Base-by-base conservation (phyloP, 2,888 invertebrate species). In the Adela reaumurella region DNA sequence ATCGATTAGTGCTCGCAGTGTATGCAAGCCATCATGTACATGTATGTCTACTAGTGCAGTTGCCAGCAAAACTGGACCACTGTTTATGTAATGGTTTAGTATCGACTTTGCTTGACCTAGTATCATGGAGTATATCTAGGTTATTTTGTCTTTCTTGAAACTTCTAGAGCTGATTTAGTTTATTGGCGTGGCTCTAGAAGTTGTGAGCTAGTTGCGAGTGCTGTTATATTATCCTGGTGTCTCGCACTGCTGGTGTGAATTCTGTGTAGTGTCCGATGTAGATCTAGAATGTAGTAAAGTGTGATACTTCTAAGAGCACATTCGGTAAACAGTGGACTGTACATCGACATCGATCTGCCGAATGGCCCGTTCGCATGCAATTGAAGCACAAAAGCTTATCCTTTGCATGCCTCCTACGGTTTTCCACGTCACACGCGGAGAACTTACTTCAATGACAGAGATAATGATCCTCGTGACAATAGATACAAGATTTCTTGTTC, bases 1-100 rank as follows among this genome's bases (percentile, higher is more conserved):
- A 49, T 58, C 55, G 50, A 58, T 53, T 28, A 57, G 51, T 28
- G 53, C 54, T 48, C 57, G 52, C 48, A 55, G 51, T 43, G 52
- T 45, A 44, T 54, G 53, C 52, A 49, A 50, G 8, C 48, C 18
- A 16, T 52, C 56, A 44, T 52, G 24, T 1, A 46, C 48, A 29
- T 53, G 29, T 20, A 53, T 52, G 43, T 47, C 47, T 46, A 52
- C 52, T 48, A 50, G 2, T 11, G 56, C 55, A 45, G 51, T 51
- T 52, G 42, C 49, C 51, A 19, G 24, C 10, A 35, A 35, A 3
- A 35, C 35, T 35, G 35, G 35, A 35, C 35, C 6, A 35, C 35
- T 35, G 35, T 35, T 35, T 8, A 35, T 35, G 35, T 35, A 14
- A 14, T 35, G 35, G n/a, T 35, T 35, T 35, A 35, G n/a, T 14